Evolutionary conservation across 2,797 vertebrate genomes (phyloP), one percentile per base, ranked within the genome.

Genomic region (Argyrosomus regius): DNA sequence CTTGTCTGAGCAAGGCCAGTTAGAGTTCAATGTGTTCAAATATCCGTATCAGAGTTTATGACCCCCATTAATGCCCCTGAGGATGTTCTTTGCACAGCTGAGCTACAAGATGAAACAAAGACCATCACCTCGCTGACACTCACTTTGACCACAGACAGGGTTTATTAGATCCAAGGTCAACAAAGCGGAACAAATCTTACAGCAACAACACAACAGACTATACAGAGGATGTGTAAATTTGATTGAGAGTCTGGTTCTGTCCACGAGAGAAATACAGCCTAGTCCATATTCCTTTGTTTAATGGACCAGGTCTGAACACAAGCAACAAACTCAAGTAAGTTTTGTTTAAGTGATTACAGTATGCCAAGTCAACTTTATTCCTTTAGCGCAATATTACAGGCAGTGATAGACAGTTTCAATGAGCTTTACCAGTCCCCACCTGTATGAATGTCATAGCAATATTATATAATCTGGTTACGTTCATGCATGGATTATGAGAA

Each of bases 1-100:
- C 81, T 89, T 81, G 88, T 81, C 84, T 86, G 71, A 77, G 80
- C 78, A 80, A 91, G 92, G 92, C 92, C 89, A 88, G 74, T 89
- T 88, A 86, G 86, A 92, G 89, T 92, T 93, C 92, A 94, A 74
- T 83, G 90, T 90, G 91, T 85, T 91, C 82, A 92, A 89, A 94
- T 92, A 91, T 88, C 89, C 86, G 76, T 83, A 87, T 86, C 82
- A 86, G 87, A 89, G 88, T 93, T 94, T 93, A 94, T 78, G 89
- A 91, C 90, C 91, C 89, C 87, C 72, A 76, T 87, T 90, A 90
- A 91, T 69, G 78, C 81, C 87, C 75, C 77, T n/a, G 78, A 88
- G 89, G 90, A 87, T 56, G 57, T 87, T 88, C 84, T 53, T 63
- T 14, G 75, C 75, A 56, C 80, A 77, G 78, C 83, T 45, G 69